Percentiles rank a stretch among this genome's conserved stretches.
Conservation (phyloP, 2,797 vertebrate genomes). For the Trematomus bernacchii region DNA sequence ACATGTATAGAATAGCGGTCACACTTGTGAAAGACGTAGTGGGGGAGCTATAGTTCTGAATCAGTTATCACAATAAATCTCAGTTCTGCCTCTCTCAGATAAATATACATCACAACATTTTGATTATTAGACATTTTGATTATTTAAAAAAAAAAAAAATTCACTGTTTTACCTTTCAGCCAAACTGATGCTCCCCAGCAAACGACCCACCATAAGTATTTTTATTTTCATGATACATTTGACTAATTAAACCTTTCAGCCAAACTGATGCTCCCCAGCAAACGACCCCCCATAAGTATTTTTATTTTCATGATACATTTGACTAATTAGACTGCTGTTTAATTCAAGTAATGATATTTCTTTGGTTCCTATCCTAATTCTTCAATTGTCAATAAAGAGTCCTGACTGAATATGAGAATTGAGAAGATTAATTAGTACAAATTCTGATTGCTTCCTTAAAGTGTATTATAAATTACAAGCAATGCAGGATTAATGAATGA, state of each 20-base stretch:
- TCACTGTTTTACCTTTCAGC: no score
- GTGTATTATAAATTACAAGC: background rate
- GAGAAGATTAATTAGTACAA: background rate
- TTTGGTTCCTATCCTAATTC: background rate
- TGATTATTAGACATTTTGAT: background rate
- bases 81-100: background rate
- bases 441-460: background rate
- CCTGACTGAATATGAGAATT: background rate
- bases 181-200: no score
- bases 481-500: background rate
- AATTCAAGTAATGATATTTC: slow-evolving; percentile 3
- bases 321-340: slow-evolving; percentile 8
- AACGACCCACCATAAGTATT: no score
- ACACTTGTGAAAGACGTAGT: background rate
- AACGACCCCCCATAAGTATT: background rate
- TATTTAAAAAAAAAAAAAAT: no score
- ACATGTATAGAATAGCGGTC: slow-evolving; percentile 5
- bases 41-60: slow-evolving; percentile 8
- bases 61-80: slow-evolving; percentile 9
- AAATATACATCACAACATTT: background rate
- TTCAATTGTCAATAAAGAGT: background rate
- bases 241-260: no score
- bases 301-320: background rate
- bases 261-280: background rate
- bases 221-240: no score